phyloP scores from a whole-genome alignment of 2,797 vertebrate genomes.

The Mormyrus proboscirostris region DNA sequence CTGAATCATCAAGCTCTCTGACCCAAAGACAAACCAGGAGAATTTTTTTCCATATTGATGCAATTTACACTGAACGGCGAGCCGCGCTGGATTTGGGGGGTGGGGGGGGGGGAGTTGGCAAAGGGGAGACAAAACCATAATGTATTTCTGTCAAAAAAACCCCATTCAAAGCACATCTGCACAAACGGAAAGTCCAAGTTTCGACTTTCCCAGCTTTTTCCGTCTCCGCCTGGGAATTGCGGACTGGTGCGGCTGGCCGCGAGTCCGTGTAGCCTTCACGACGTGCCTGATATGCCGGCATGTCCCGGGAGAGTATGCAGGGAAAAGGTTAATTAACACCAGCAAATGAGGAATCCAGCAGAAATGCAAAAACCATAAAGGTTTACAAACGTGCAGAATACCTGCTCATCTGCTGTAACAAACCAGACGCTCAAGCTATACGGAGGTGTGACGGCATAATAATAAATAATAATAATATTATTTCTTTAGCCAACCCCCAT shows the following conservation, averaged over 20 bases:
- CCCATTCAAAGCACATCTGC: background rate
- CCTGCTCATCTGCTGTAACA: background rate
- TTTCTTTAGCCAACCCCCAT: background rate
- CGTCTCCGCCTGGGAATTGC: background rate
- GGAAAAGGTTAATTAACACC: background rate
- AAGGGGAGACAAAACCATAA: background rate
- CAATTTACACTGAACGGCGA: background rate
- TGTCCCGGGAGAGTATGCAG: background rate
- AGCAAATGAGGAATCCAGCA: background rate
- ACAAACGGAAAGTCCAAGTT: background rate
- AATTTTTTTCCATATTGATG: slow-evolving; percentile 27
- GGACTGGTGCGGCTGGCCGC: background rate
- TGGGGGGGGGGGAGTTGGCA: background rate
- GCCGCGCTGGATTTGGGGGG: background rate
- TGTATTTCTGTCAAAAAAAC: background rate
- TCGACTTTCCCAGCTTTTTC: background rate
- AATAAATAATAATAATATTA: too few relatives aligned
- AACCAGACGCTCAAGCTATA: background rate
- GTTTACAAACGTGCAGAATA: background rate
- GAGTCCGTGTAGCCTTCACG: background rate
- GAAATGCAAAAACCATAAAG: background rate
- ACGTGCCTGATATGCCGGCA: background rate
- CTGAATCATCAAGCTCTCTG: slow-evolving; percentile 38
- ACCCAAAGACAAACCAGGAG: slow-evolving; percentile 39
- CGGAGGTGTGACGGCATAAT: background rate